Evolutionary conservation across 2,797 vertebrate genomes (phyloP).

Genomic region (Fundulus diaphanus): DNA sequence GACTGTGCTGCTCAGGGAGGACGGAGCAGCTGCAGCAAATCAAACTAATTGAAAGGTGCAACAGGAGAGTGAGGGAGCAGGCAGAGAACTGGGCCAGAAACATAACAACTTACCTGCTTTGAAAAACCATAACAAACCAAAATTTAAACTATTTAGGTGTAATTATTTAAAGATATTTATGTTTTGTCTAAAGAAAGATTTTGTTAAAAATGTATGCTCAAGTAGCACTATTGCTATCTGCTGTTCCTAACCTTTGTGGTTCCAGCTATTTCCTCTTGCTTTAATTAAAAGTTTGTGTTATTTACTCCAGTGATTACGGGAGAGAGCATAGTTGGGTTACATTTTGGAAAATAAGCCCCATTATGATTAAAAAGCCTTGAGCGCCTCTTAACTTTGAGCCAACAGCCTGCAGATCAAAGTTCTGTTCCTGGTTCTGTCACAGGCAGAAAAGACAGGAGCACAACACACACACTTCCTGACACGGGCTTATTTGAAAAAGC

Average conservation of each 20-base stretch:
- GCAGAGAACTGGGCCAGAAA: no score
- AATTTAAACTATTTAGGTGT: neutral
- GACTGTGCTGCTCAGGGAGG: no score
- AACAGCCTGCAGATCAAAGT: neutral
- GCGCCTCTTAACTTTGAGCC: neutral
- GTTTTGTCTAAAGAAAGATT: neutral
- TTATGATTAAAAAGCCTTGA: neutral
- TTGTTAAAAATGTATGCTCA: neutral
- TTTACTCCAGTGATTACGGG: neutral
- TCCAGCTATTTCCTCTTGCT: neutral
- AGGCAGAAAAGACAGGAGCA: neutral
- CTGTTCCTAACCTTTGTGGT: neutral
- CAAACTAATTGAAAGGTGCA: no score
- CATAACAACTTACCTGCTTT: no score
- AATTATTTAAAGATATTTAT: neutral
- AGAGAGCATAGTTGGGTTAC: neutral
- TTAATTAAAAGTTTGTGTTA: neutral
- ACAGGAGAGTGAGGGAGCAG: no score
- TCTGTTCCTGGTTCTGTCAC: neutral
- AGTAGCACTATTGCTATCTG: neutral
- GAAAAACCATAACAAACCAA: neutral
- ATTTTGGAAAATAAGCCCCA: neutral
- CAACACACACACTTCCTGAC: neutral
- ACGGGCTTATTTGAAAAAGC: conserved; percentile 16
- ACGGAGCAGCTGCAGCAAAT: no score